phyloP scores from a whole-genome alignment of 1,140 invertebrate genomes.

The Trinorchestia longiramus region DNA sequence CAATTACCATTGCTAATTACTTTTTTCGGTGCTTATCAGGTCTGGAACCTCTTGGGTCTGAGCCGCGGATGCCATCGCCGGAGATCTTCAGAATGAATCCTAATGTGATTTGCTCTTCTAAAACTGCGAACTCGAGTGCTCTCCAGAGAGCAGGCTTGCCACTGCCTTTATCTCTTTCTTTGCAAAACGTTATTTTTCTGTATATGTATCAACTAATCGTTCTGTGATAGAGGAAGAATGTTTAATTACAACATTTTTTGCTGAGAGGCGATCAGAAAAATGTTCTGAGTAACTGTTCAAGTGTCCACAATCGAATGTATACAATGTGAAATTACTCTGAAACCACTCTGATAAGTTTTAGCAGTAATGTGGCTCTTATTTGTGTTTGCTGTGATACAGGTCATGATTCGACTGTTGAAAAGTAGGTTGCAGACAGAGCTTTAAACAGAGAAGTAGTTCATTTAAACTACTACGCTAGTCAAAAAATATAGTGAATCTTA shows the following conservation, averaged over 20 bases:
- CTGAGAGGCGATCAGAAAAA: background rate
- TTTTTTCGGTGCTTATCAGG: slow-evolving; percentile 48
- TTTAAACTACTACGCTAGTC: background rate
- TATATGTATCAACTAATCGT: background rate
- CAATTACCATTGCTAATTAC: slow-evolving; percentile 49
- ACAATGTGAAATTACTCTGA: background rate
- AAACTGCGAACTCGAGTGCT: background rate
- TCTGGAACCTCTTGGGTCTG: slow-evolving; percentile 26
- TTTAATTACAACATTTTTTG: background rate
- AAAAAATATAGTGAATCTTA: background rate
- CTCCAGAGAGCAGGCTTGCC: background rate
- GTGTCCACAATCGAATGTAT: background rate
- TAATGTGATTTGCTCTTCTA: slow-evolving; percentile 29
- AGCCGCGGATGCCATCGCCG: slow-evolving; percentile 46
- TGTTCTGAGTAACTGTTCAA: background rate
- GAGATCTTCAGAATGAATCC: slow-evolving; percentile 42
- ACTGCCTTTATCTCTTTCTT: too few species aligned
- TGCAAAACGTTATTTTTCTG: too few species aligned
- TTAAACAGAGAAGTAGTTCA: background rate
- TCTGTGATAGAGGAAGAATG: background rate
- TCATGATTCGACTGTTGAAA: background rate
- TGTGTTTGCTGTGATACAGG: background rate
- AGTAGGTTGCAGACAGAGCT: background rate
- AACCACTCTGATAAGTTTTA: too few species aligned
- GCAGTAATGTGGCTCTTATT: background rate